A percentile compares a stretch with the other conserved stretches of the same genome.
Evolutionary conservation across 2,888 invertebrate genomes (phyloP).

Genomic region (Achlya flavicornis): DNA sequence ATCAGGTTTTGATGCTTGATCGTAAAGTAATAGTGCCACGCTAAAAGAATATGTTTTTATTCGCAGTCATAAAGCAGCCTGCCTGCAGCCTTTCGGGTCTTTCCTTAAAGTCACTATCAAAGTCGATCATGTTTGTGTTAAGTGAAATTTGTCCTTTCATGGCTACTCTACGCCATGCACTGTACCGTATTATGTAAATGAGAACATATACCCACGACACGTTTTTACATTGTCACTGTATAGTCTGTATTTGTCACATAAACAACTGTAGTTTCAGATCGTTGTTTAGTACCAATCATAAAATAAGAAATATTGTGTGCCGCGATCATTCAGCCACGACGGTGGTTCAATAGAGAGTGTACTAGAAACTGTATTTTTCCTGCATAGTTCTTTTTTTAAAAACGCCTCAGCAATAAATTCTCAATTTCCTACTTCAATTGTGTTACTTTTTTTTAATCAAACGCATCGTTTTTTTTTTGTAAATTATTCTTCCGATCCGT

Average conservation of each 20-base stretch:
- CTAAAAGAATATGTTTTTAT: background rate
- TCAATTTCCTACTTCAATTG: background rate
- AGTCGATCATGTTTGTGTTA: background rate
- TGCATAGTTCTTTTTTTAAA: background rate
- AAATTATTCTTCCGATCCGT: background rate
- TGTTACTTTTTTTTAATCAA: background rate
- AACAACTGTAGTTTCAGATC: slow-evolving; percentile 4
- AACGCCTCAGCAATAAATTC: background rate
- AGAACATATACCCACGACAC: slow-evolving; percentile 30
- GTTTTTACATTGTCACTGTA: slow-evolving; percentile 24
- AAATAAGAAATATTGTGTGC: slow-evolving; percentile 25
- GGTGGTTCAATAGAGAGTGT: slow-evolving; percentile 19
- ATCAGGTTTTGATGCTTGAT: too few relatives aligned
- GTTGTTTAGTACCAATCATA: slow-evolving; percentile 2
- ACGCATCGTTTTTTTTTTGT: background rate
- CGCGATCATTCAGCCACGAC: slow-evolving; percentile 37
- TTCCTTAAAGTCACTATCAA: background rate
- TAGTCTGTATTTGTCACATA: slow-evolving; percentile 11
- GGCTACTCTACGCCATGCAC: slow-evolving; percentile 33
- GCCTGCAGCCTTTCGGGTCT: too few relatives aligned
- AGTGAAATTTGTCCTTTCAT: background rate
- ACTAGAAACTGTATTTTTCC: slow-evolving; percentile 3
- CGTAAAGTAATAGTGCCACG: too few relatives aligned
- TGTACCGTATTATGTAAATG: slow-evolving; percentile 44
- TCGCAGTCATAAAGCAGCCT: background rate